Evolutionary conservation across 92 coral and sea anemone genomes (phyloP).

Genomic region (Scolanthus callimorphus): DNA sequence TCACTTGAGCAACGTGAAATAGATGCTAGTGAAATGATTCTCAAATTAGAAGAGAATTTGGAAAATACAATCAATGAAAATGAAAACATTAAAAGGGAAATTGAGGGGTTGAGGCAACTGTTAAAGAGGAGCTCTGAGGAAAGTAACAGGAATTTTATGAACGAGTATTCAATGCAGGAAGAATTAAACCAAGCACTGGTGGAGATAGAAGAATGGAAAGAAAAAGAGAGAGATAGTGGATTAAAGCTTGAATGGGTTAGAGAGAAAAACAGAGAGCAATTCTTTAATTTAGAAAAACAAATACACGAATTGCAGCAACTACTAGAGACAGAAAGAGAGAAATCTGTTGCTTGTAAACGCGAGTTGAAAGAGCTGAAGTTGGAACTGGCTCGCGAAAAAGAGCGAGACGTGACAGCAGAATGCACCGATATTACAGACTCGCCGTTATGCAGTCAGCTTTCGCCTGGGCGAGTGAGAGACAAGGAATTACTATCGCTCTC

Average conservation of each 20-base stretch:
- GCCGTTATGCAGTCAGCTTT: too few species aligned
- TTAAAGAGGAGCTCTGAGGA: conserved; percentile 40
- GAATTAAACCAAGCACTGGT: conserved; percentile 42
- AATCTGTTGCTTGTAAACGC: too few species aligned
- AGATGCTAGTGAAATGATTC: conserved; percentile 31
- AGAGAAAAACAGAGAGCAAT: conserved; percentile 37
- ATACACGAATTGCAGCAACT: conserved; percentile 41
- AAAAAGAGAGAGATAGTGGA: conserved; percentile 63
- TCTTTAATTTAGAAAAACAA: conserved; percentile 44
- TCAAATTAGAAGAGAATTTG: conserved; percentile 29
- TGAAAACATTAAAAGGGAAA: conserved; percentile 22
- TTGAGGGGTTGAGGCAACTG: conserved; percentile 33
- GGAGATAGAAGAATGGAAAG: conserved; percentile 64
- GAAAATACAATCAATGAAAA: conserved; percentile 37
- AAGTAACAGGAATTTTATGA: conserved; percentile 36
- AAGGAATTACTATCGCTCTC: conserved; percentile 36
- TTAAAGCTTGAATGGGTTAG: conserved; percentile 25
- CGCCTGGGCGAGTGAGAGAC: conserved; percentile 7
- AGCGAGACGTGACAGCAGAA: neutral
- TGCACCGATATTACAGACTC: neutral
- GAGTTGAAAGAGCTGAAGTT: conserved; percentile 20
- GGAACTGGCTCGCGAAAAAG: conserved; percentile 18
- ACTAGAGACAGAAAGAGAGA: too few species aligned
- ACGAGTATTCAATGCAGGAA: conserved; percentile 41
- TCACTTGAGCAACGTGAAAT: conserved; percentile 22